A percentile compares a stretch with the other conserved stretches of the same genome.
phyloP scores from a whole-genome alignment of 2,113 vertebrate species.

The Callaeas wilsoni region DNA sequence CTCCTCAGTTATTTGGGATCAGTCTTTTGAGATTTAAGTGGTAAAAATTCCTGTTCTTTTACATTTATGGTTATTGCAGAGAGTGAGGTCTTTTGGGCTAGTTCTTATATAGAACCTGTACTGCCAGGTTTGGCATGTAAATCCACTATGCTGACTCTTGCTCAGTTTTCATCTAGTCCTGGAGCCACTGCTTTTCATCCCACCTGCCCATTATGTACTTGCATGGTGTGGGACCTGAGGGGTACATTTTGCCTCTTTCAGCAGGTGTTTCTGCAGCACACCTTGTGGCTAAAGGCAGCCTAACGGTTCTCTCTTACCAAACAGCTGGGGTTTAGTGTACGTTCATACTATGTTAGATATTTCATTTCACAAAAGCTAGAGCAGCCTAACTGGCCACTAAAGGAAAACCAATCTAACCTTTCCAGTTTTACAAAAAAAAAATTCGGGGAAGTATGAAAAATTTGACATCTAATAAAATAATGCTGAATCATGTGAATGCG shows the following conservation, averaged over 20 bases:
- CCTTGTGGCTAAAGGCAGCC: neutral
- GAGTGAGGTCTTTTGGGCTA: neutral
- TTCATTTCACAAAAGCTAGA: neutral
- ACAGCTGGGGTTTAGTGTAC: neutral
- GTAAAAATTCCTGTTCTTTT: neutral
- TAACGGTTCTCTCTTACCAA: neutral
- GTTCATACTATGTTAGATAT: neutral
- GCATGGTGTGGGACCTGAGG: neutral
- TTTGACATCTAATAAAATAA: neutral
- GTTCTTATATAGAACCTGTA: neutral
- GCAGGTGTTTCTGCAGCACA: neutral
- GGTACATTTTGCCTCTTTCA: neutral
- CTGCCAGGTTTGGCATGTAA: neutral
- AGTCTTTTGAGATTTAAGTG: neutral
- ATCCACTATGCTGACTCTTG: neutral
- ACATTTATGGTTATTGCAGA: neutral
- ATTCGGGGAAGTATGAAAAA: neutral
- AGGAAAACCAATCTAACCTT: neutral
- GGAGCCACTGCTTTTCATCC: neutral
- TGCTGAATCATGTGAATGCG: constrained; percentile 1
- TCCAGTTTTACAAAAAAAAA: neutral
- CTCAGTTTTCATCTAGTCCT: neutral
- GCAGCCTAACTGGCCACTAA: neutral
- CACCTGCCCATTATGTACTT: neutral
- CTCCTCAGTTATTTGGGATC: neutral